phyloP scores from a whole-genome alignment of 2,797 vertebrate genomes.

The Amphiprion clarkii region DNA sequence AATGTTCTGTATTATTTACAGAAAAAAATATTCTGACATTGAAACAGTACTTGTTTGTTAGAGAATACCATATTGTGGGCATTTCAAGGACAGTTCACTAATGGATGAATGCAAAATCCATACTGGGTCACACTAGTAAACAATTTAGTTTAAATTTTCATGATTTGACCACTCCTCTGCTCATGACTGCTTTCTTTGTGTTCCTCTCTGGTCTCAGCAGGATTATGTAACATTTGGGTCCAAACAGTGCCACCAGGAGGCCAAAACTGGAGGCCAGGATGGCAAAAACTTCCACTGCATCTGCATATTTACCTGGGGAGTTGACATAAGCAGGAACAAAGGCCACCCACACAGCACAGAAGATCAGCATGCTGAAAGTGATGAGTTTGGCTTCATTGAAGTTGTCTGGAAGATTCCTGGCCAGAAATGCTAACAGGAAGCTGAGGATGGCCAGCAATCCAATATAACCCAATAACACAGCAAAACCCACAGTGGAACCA shows the following conservation, averaged over 20 bases:
- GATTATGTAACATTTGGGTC: slow-evolving; percentile 76
- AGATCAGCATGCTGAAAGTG: too few relatives aligned
- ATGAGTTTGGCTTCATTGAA: too few relatives aligned
- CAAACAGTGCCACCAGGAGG: slow-evolving; percentile 75
- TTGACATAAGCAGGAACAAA: slow-evolving; percentile 68
- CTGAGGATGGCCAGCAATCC: slow-evolving; percentile 72
- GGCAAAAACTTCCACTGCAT: slow-evolving; percentile 82
- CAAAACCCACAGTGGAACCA: slow-evolving; percentile 74
- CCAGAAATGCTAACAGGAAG: slow-evolving; percentile 75
- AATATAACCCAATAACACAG: slow-evolving; percentile 75
- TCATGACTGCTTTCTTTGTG: slow-evolving; percentile 76
- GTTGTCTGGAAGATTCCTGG: slow-evolving; percentile 57
- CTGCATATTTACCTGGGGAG: slow-evolving; percentile 81
- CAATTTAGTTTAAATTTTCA: too few relatives aligned
- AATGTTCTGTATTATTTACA: too few relatives aligned
- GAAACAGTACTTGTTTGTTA: too few relatives aligned
- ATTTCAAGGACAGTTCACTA: too few relatives aligned
- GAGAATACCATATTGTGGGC: too few relatives aligned
- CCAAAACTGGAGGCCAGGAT: slow-evolving; percentile 80
- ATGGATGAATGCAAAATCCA: too few relatives aligned
- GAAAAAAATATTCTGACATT: too few relatives aligned
- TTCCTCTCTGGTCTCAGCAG: slow-evolving; percentile 72
- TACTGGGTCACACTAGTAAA: too few relatives aligned
- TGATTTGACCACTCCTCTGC: slow-evolving; percentile 11
- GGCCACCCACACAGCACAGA: too few relatives aligned